These are phyloP conservation scores for Burhinus bistriatus DNA, from an alignment of 2,113 vertebrate genomes.

Conservation along the genomic window DNA sequence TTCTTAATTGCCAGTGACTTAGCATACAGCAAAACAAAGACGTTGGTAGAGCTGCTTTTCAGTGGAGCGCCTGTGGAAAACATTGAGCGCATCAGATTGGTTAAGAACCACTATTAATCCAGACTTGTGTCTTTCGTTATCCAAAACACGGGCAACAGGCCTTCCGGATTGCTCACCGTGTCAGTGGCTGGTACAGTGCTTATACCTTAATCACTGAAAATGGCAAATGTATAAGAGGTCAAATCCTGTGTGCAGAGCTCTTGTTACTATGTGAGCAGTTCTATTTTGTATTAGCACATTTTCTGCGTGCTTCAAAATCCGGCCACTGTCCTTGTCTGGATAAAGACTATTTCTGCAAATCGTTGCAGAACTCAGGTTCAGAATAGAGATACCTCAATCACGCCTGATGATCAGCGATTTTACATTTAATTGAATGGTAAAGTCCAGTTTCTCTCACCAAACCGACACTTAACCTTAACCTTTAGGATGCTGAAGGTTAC, in stretches of 20 bases:
- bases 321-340: neutral
- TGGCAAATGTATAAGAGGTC: neutral
- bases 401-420: rapidly evolving
- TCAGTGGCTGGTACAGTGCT: neutral
- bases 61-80: neutral
- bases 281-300: neutral
- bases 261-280: neutral
- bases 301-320: neutral
- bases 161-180: neutral
- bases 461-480: neutral
- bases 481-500: neutral
- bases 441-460: neutral
- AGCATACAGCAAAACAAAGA: neutral
- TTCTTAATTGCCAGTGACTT: neutral
- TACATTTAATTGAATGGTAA: neutral
- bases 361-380: neutral
- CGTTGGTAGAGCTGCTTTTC: neutral
- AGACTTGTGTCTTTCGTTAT: neutral
- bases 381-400: neutral
- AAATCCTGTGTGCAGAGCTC: neutral
- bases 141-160: neutral
- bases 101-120: conserved; percentile 13
- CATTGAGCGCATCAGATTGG: neutral
- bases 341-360: neutral
- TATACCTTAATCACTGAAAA: neutral